These are phyloP conservation scores for Gnatocerus cornutus DNA, from an alignment of 2,888 invertebrate species.

Conservation along the genomic window DNA sequence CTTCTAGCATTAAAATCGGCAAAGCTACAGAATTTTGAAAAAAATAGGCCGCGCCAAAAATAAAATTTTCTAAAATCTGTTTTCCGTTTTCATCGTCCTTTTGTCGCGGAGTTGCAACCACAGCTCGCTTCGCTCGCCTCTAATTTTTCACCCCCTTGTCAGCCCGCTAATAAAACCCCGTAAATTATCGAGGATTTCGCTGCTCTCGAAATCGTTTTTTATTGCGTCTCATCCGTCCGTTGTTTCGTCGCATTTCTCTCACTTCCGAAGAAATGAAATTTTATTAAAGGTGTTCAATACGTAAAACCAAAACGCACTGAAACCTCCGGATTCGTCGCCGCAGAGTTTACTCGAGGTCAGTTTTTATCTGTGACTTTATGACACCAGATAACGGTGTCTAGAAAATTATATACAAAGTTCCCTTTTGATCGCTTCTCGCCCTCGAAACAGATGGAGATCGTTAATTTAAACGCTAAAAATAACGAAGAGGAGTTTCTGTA, in stretches of 20 bases:
- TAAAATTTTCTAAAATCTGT: too few species aligned
- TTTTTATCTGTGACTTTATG: constrained; percentile 14
- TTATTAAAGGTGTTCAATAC: constrained; percentile 4
- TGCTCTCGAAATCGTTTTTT: constrained; percentile 32
- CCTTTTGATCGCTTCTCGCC: constrained; percentile 14
- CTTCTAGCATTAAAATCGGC: too few species aligned
- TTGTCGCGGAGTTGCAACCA: too few species aligned
- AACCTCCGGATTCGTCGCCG: background rate
- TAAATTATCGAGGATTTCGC: constrained; percentile 35
- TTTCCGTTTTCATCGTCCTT: too few species aligned
- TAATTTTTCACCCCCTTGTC: constrained; percentile 6
- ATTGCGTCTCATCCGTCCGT: constrained; percentile 19
- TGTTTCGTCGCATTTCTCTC: constrained; percentile 19
- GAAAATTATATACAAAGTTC: constrained; percentile 29
- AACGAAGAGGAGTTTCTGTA: constrained; percentile 2
- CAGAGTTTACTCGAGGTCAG: constrained; percentile 25
- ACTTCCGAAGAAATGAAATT: constrained; percentile 29
- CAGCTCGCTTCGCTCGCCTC: too few species aligned
- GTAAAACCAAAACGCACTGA: too few species aligned
- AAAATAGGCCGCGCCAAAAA: too few species aligned
- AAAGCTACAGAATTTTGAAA: too few species aligned
- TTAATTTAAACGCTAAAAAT: constrained; percentile 42
- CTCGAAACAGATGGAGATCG: constrained; percentile 34
- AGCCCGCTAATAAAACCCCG: constrained; percentile 16
- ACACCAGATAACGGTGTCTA: constrained; percentile 3